Base-by-base conservation (phyloP, 1,140 invertebrate genomes). In the Mesaphorura yosii region DNA sequence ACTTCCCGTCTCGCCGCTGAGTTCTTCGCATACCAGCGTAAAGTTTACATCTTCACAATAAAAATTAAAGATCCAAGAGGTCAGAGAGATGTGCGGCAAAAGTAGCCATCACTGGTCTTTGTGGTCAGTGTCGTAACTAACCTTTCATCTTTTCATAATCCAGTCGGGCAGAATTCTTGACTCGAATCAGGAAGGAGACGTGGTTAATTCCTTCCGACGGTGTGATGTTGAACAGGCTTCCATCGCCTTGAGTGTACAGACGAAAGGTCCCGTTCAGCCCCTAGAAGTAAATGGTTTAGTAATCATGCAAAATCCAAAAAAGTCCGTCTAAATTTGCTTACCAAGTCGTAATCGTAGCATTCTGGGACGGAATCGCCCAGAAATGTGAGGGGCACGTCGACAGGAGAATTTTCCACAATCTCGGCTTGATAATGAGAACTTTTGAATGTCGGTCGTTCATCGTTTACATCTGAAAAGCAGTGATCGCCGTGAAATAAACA, bases 311-410 rank as follows among this genome's bases (percentile, higher is more conserved):
- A 12, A 38, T 22, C 12, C 1, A 28, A 15, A 25, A 27, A 31
- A 39, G 40, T 19, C 7, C 23, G n/a, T 42, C 19, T 31, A 49
- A 49, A 39, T 37, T 15, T 19, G n/a, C 60, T 65, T 72, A 88
- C 86, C 76, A 92, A 81, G 72, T 95, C 91, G 67, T 87, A 83
- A 74, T 96, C 90, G 68, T 78, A 91, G 1, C 93, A 86, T 73
- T 90, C 84, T 45, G 90, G 86, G 47, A 84, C 71, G 12, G 79
- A 78, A 64, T 83, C 79, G 19, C 83, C 80, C 10, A 89, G 44
- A 41, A 62, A 62, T 2, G 60, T 62, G 14, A 62, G 75, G 0
- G 91, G 89, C 3, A 89, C 90, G 64, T 89, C 90, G 51, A 79
- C 76, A 61, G 89, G 88, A 41, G 89, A 80, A 71, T 94, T 93